Base-by-base conservation (phyloP, 2,113 vertebrate species). In the Melanocharis versteri region DNA sequence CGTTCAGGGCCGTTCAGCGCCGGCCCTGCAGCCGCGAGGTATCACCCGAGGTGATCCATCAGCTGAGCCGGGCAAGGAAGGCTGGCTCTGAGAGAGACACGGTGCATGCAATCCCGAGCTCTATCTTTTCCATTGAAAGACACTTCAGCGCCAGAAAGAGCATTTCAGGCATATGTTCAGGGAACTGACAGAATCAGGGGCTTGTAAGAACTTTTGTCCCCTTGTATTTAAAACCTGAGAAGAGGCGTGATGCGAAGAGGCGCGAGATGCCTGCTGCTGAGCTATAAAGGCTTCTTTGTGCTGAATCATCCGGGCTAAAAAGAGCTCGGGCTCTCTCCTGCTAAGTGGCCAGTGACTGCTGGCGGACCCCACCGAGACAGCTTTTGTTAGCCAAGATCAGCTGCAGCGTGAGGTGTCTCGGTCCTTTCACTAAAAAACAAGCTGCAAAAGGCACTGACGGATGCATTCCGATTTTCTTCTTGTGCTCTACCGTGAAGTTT, bases 171-270 rank as follows among this genome's bases (percentile, higher is more conserved):
- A 6, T 56, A 39, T 72, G 76, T n/a, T 77, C 16, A 27, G 62
- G 70, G 83, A 56, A 61, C 1, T 48, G 73, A 58, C 73, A 85
- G 91, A 92, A 42, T 56, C 65, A 64, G 81, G 48, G 84, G 73
- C 51, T 75, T 79, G 61, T 54, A 53, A 64, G 60, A 71, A 87
- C 83, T 82, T 87, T 72, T 69, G 69, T 95, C 47, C 76, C 47
- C 81, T 87, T 18, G 81, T 51, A 60, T 95, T 87, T 95, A 64
- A 57, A 82, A 68, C 65, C 39, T 39, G 61, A 60, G 87, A 58
- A 92, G 94, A 95, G 73, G 87, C n/a, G 61, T 89, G 89, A 83
- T 94, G 83, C 19, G 39, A 31, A 94, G 93, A 91, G 80, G 72
- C 2, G 14, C 2, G 3, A 39, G 91, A 31, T 75, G 90, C 91